Evolutionary conservation across 2,888 invertebrate genomes (phyloP).

Genomic region (Azorinus chamasolen): DNA sequence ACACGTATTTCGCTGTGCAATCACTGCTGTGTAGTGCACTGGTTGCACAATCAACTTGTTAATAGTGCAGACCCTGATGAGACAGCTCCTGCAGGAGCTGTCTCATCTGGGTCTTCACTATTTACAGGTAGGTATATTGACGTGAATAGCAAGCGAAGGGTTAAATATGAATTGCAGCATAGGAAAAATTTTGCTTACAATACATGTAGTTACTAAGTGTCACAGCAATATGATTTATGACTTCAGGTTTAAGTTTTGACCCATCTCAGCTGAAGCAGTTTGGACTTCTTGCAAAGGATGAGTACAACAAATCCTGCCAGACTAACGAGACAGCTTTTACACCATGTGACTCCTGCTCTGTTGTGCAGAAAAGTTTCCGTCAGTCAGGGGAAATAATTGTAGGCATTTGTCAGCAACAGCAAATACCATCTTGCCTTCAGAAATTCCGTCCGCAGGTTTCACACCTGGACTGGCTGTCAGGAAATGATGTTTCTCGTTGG

Average conservation of each 20-base stretch:
- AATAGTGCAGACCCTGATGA: too few relatives aligned
- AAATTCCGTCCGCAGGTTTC: constrained; percentile 79
- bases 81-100: too few relatives aligned
- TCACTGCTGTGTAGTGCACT: too few relatives aligned
- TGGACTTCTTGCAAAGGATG: constrained; percentile 76
- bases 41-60: too few relatives aligned
- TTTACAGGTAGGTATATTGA: too few relatives aligned
- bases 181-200: too few relatives aligned
- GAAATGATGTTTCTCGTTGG: constrained; percentile 84
- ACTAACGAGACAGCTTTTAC: constrained; percentile 86
- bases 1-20: too few relatives aligned
- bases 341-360: constrained; percentile 85
- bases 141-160: too few relatives aligned
- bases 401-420: constrained; percentile 82
- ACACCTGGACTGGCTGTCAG: constrained; percentile 80
- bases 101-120: too few relatives aligned
- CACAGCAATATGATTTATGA: not conserved
- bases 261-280: constrained; percentile 45
- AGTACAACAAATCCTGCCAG: constrained; percentile 84
- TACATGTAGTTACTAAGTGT: too few relatives aligned
- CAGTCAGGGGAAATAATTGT: constrained; percentile 80
- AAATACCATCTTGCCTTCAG: constrained; percentile 82
- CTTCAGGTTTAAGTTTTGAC: constrained; percentile 53
- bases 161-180: too few relatives aligned
- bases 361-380: constrained; percentile 83